Evolutionary conservation across 2,113 vertebrate species (phyloP).

Genomic region (Austrofundulus limnaeus): DNA sequence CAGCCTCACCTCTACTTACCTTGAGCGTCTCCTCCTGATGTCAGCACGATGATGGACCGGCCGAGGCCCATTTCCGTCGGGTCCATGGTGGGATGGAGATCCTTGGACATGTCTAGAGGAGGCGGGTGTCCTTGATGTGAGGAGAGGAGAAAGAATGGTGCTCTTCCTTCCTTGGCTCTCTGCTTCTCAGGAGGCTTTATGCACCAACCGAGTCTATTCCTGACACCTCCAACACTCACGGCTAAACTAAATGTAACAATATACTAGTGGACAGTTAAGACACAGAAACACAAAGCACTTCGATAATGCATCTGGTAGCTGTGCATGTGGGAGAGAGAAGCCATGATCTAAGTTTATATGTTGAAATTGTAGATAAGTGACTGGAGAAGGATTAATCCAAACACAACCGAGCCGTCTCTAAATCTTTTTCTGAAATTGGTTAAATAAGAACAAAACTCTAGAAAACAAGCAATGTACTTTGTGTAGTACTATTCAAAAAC

Average conservation of each 20-base stretch:
- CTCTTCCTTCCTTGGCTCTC: slow-evolving; percentile 28
- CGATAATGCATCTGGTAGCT: not conserved
- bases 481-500: too few relatives aligned
- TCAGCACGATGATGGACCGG: slow-evolving; percentile 92
- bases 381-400: too few relatives aligned
- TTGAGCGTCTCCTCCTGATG: slow-evolving; percentile 94
- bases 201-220: slow-evolving; percentile 35
- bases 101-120: slow-evolving; percentile 59
- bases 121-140: not conserved
- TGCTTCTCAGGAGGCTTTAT: slow-evolving; percentile 69
- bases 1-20: slow-evolving; percentile 72
- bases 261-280: slow-evolving; percentile 45
- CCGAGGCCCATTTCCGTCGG: slow-evolving; percentile 82
- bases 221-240: slow-evolving; percentile 50
- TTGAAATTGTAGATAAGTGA: too few relatives aligned
- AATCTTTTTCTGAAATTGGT: too few relatives aligned
- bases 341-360: too few relatives aligned
- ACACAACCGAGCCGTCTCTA: too few relatives aligned
- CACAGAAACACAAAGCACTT: slow-evolving; percentile 19
- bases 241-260: slow-evolving; percentile 70
- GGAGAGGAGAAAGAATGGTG: slow-evolving; percentile 15
- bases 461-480: too few relatives aligned
- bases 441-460: too few relatives aligned
- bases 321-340: too few relatives aligned
- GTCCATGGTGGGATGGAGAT: slow-evolving; percentile 37